Base-by-base conservation (phyloP, 1,140 invertebrate species). In the Drosophila melanica region DNA sequence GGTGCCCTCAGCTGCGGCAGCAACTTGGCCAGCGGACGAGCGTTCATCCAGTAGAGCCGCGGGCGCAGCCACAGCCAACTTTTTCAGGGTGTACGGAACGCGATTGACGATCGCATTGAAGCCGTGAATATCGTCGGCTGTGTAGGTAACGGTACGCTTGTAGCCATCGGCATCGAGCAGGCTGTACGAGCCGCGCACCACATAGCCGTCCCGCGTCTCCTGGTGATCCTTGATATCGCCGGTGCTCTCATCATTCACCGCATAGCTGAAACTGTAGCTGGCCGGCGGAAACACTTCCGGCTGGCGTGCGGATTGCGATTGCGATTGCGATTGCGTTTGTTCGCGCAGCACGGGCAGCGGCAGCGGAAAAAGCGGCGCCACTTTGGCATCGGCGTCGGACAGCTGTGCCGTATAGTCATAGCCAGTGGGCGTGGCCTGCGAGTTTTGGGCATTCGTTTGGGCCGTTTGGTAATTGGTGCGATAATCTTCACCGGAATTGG, bases 71-170 rank as follows among this genome's bases (percentile, higher is more conserved):
- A 59, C 42, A 0, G 72, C 59, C 4, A 79, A 39, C 4, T 75
- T 48, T 18, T 87, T 90, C 1, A 85, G 53, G 12, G 69, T 69
- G 14, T 77, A 82, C 6, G 82, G 82, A 1, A 87, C 82, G 3
- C 82, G 82, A 39, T 67, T 85, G 0, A 94, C 93, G 3, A 94
- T 91, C 2, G 93, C 93, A 91, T 94, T 94, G 78, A 94, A 94
- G 69, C 93, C 93, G 71, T 93, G 92, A 9, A 93, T 73, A 59
- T 93, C 80, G 75, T 93, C 93, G 33, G 93, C 93, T 20, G 93
- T 93, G 78, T 93, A 94, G 47, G 93, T 93, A 1, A 94, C 93
- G 8, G 92, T 93, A n/a, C 93, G 77, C 37, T 92, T 90, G n/a
- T 92, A 93, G 51, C 82, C 82, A 82, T 87, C 82, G 18, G 82